Base-by-base conservation (phyloP, 1,140 invertebrate species). In the Mya arenaria region DNA sequence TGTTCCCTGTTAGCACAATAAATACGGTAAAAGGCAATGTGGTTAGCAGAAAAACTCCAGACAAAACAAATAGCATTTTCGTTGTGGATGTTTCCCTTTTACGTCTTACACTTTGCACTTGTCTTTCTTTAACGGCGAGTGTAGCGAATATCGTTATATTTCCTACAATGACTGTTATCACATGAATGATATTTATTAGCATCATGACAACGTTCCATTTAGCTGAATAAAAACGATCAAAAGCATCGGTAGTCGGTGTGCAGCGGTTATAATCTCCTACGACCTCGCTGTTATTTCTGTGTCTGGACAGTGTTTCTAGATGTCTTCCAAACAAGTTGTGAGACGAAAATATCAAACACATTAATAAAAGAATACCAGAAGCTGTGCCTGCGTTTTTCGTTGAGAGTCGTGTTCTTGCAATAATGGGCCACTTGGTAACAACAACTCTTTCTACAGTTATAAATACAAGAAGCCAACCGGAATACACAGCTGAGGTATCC, bases 381-480 rank as follows among this genome's bases (percentile, higher is more conserved):
- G 25, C 66, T 28, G 34, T 69, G 4, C 41, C 37, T 48, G 66
- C 17, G 36, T 52, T 69, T 15, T 41, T 41, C 32, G 37, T 39
- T 0, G 41, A 44, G 4, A 72, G 4, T 36, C 36, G 52, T 19
- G 30, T 56, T 72, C 30, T 72, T 13, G 52, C 28, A 23, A 72
- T 37, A n/a, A 55, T n/a, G 4, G 69, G 69, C 15, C 25, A 25
- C 25, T 72, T 72, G 15, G 69, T 72, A 0, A 72, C 13, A 15
- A 72, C 13, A n/a, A 34, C 55, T 10, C 69, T 30, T 25, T 72
- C 69, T 52, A 72, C 19, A 13, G 69, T 72, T 4, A 72, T 15
- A 0, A 72, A 52, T 15, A 72, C 69, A 8, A 72, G 52, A 32
- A 72, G 23, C 69, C 69, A 72, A 34, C 25, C 39, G n/a, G 69